Evolutionary conservation across 2,797 vertebrate genomes (phyloP).

Genomic region (Brotula barbata): DNA sequence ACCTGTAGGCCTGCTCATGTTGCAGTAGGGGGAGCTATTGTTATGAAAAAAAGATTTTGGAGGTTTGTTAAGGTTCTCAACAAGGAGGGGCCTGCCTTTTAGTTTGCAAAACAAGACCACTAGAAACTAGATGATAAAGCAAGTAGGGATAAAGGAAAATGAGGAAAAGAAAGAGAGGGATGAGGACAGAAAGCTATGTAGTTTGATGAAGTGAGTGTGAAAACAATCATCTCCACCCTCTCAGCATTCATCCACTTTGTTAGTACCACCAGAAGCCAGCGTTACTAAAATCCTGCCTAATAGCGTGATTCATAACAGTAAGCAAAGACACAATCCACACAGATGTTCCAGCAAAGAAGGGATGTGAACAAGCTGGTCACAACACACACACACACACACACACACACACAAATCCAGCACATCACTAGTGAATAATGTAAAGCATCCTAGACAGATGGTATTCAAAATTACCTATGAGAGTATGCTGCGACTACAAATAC

Average conservation of each 20-base stretch:
- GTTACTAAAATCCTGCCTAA: slow-evolving; percentile 6
- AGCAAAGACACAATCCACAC: slow-evolving; percentile 35
- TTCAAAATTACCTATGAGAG: slow-evolving; percentile 56
- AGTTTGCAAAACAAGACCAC: slow-evolving; percentile 62
- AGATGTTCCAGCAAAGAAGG: slow-evolving; percentile 46
- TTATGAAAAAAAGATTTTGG: slow-evolving; percentile 30
- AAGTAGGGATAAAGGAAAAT: slow-evolving; percentile 57
- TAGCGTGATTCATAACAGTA: slow-evolving; percentile 26
- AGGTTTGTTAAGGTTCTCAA: slow-evolving; percentile 29
- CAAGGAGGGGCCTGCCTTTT: slow-evolving; percentile 38
- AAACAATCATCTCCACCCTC: slow-evolving; percentile 13
- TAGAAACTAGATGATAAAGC: slow-evolving; percentile 58
- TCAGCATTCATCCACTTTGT: slow-evolving; percentile 10
- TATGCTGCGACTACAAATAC: slow-evolving; percentile 43
- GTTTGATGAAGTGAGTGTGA: background rate
- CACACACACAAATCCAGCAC: slow-evolving; percentile 17
- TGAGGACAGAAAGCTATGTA: slow-evolving; percentile 8
- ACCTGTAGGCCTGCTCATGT: background rate
- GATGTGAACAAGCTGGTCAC: slow-evolving; percentile 36
- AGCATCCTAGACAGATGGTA: slow-evolving; percentile 57
- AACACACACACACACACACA: slow-evolving; percentile 31
- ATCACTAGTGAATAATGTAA: slow-evolving; percentile 69
- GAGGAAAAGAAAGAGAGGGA: slow-evolving; percentile 12
- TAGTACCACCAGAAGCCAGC: slow-evolving; percentile 11
- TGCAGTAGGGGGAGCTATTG: slow-evolving; percentile 72